Base-by-base conservation (phyloP, 2,797 vertebrate genomes). In the Acanthornis magna region DNA sequence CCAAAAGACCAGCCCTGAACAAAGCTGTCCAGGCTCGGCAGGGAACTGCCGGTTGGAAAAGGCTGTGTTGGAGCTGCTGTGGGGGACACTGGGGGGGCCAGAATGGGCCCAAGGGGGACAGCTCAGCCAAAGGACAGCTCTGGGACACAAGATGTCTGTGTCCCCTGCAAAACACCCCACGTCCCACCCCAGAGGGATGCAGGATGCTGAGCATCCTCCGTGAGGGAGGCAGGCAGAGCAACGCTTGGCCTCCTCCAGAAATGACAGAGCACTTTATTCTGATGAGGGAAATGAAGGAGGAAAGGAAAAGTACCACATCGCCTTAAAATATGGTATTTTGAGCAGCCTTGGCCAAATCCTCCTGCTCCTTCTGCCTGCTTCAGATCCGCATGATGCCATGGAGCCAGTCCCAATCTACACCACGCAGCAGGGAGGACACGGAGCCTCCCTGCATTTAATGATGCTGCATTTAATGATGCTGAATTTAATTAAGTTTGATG, bases 401-500 rank as follows among this genome's bases (percentile, higher is more conserved):
- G 91, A 94, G 92, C 83, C 76, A 12, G 86, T 77, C 89, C 86
- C 89, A 85, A 55, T n/a, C 76, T 80, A 6, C 19, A 90, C 61
- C 73, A 38, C 45, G 10, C 88, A 74, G 76, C 92, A 38, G 92
- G 79, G 90, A 89, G 90, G 88, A 83, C 68, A 25, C 23, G 54
- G 73, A 91, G 80, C 50, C 92, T 86, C 83, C 90, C 91, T 29
- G 76, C 23, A 0, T 53, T 83, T 88, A 90, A 94, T 10, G 42
- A 61, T 13, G 70, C 79, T 29, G 76, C 65, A 80, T 94, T 95
- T 89, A 85, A 93, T 11, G 43, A 54, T 6, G 66, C 76, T 16
- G 79, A 51, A 89, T 95, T 95, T 88, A 85, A 94, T 89, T 94
- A 94, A 93, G 66, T 94, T 88, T 58, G 85, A 84, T 66, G 73